phyloP scores from a whole-genome alignment of 2,797 vertebrate genomes.

The Acanthiza pusilla region DNA sequence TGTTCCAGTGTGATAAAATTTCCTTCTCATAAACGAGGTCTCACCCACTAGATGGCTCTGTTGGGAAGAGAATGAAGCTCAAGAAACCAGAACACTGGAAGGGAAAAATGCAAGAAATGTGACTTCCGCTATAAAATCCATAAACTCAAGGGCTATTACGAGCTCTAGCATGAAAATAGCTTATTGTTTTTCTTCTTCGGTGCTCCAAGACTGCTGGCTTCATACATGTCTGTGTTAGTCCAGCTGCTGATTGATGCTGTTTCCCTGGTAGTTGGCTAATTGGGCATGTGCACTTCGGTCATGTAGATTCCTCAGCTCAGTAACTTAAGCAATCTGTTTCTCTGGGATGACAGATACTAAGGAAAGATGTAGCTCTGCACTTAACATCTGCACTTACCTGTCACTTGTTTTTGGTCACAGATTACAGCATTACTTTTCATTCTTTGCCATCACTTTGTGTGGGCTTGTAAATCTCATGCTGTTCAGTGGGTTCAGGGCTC shows the following conservation, averaged over 20 bases:
- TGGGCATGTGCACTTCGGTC: neutral
- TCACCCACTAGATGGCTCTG: conserved; percentile 41
- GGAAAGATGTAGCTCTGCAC: neutral
- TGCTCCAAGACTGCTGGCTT: neutral
- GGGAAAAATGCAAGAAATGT: neutral
- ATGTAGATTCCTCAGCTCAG: neutral
- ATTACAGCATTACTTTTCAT: neutral
- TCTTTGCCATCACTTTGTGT: neutral
- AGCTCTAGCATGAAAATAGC: neutral
- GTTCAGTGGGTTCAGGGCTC: neutral
- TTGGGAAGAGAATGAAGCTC: neutral
- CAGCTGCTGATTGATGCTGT: neutral
- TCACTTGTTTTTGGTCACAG: neutral
- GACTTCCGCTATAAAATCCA: neutral
- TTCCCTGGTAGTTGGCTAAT: neutral
- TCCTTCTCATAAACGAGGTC: neutral
- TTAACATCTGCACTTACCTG: neutral
- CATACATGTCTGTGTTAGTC: neutral
- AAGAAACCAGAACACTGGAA: neutral
- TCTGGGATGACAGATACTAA: neutral
- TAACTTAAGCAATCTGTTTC: neutral
- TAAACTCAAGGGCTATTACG: neutral
- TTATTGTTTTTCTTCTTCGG: neutral
- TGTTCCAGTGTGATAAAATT: no score
- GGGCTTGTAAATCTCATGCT: neutral